Conservation (phyloP, 2,888 invertebrate species). For the Drosophila atripex region DNA sequence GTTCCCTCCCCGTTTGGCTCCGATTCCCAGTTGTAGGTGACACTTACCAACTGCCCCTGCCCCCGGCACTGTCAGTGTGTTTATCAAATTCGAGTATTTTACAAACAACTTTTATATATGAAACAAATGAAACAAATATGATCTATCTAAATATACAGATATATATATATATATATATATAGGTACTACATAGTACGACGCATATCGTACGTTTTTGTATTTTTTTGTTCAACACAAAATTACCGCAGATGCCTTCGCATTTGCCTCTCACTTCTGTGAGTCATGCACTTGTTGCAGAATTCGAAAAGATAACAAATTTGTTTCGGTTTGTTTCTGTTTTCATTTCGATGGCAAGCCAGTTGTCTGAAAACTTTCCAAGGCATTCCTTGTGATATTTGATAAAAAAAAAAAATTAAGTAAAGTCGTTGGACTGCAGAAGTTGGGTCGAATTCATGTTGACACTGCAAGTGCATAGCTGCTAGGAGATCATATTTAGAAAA, state of each 20-base stretch:
- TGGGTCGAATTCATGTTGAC: conserved; percentile 21
- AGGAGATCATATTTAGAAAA: neutral
- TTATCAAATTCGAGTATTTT: conserved; percentile 45
- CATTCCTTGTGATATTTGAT: conserved; percentile 55
- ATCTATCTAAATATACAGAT: conserved; percentile 33
- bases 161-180: conserved; percentile 16
- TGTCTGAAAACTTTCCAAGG: conserved; percentile 51
- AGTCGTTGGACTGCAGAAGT: conserved; percentile 57
- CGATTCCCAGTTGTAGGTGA: conserved; percentile 20
- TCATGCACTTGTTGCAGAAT: conserved; percentile 79
- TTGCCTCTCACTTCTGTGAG: conserved; percentile 63
- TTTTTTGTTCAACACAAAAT: conserved; percentile 52
- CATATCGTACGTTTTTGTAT: conserved; percentile 41
- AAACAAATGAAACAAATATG: conserved; percentile 51
- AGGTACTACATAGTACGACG: conserved; percentile 2
- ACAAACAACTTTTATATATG: conserved; percentile 40
- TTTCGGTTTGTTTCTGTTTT: conserved; percentile 33
- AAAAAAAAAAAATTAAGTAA: conserved; percentile 49
- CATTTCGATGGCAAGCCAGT: conserved; percentile 26
- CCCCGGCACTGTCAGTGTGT: conserved; percentile 23
- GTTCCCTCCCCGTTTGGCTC: conserved; percentile 22
- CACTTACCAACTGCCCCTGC: conserved; percentile 13
- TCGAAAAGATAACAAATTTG: conserved; percentile 65
- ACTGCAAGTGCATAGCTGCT: conserved; percentile 12
- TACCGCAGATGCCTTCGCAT: conserved; percentile 53